Evolutionary conservation across 2,888 invertebrate species (phyloP), one percentile per base, ranked within the genome.

Genomic region (Torymus aiolomorphi): DNA sequence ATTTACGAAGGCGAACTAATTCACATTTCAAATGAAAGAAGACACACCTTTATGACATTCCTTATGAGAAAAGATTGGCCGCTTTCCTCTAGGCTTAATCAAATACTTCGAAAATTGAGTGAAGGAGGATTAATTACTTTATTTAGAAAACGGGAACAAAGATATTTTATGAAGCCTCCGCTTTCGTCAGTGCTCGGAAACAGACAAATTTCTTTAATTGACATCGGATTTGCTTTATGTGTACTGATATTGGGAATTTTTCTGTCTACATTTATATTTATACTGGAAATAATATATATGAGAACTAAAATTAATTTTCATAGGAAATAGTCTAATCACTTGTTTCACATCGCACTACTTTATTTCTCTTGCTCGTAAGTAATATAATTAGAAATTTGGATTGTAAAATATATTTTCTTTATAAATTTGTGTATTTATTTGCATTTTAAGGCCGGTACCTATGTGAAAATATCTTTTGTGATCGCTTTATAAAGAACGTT

Each of bases 71-170:
- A 57, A 16, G 31, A 69, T 20, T 69, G 69, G 69, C 69, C 69
- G 16, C 42, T 69, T 8, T 56, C 56, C 31, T 69, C 14, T 5
- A 69, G 56, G 31, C 12, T 69, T 8, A 69, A 69, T 57, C 69
- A 69, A 42, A 42, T 69, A 31, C 56, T 69, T n/a, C 8, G 69
- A 1, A 69, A 56, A 57, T 56, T 69, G 2, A 56, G 10, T 5
- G 69, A 69, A 57, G 56, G 16, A 0, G 69, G 69, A 56, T 42
- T 69, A 42, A 69, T 57, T 12, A 42, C 12, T 16, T 56, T 69
- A 4, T 69, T 56, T 56, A 24, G 69, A 31, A 54, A 42, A 12
- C 56, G 42, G 0, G 69, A 69, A 18, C 3, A 31, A 18, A 52
- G 51, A 24, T 20, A 54, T n/a, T 67, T 54, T 14, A 18, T 52